phyloP scores from a whole-genome alignment of 2,888 invertebrate species.

The Rapana venosa region DNA sequence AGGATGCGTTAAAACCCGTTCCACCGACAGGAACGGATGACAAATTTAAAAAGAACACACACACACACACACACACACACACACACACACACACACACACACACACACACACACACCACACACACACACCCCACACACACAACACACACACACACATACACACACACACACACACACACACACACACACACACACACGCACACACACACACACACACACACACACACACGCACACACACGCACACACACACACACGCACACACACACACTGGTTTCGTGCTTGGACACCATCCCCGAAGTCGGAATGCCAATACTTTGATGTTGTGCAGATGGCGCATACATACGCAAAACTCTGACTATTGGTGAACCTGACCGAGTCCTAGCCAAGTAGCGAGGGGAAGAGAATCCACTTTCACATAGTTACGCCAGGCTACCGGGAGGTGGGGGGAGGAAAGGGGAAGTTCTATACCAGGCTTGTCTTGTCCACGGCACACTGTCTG shows the following conservation, averaged over 20 bases:
- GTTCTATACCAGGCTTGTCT: no score
- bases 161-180: background rate
- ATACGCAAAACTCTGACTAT: background rate
- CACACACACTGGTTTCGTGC: background rate
- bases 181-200: background rate
- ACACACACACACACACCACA: background rate
- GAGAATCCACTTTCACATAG: no score
- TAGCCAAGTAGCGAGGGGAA: no score
- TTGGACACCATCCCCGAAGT: no score
- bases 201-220: background rate
- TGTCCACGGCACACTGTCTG: background rate
- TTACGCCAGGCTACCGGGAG: no score
- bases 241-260: slow-evolving; percentile 8
- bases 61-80: background rate
- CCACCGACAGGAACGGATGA: background rate
- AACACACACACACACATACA: background rate
- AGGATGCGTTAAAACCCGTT: background rate
- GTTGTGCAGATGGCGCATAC: background rate
- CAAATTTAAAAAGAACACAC: background rate
- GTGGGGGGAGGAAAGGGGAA: no score
- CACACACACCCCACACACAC: background rate
- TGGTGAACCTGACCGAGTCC: no score
- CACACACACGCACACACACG: background rate
- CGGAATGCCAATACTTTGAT: no score
- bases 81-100: background rate